Evolutionary conservation across 1,140 invertebrate species (phyloP).

Genomic region (Pseudomyrmex sp.): DNA sequence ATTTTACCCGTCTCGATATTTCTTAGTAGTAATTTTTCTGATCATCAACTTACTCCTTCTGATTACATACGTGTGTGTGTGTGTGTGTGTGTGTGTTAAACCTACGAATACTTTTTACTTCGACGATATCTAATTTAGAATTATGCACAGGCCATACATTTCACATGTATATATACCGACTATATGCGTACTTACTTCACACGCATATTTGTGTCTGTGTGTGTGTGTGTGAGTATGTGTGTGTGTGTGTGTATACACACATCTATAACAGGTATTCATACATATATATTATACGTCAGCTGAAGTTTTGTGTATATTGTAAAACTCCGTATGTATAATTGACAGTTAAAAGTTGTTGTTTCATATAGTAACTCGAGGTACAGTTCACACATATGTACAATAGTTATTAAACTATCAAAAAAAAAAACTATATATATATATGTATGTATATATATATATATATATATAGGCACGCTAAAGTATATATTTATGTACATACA

Average conservation of each 20-base stretch:
- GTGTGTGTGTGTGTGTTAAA: neutral
- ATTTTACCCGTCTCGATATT: conserved; percentile 62
- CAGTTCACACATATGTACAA: conserved; percentile 65
- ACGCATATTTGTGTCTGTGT: neutral
- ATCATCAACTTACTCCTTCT: neutral
- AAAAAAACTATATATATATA: conserved; percentile 63
- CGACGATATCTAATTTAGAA: conserved; percentile 75
- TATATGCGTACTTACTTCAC: conserved; percentile 41
- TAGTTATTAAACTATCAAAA: conserved; percentile 65
- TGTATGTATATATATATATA: neutral
- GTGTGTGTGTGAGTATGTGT: no score
- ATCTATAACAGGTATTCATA: conserved; percentile 4
- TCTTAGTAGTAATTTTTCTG: neutral
- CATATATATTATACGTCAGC: conserved; percentile 33
- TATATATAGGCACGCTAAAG: conserved; percentile 62
- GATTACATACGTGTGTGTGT: conserved; percentile 31
- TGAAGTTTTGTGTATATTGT: conserved; percentile 67
- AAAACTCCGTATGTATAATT: conserved; percentile 71
- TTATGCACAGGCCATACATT: conserved; percentile 73
- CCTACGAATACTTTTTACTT: conserved; percentile 66
- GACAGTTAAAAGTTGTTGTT: conserved; percentile 66
- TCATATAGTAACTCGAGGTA: conserved; percentile 65
- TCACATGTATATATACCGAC: conserved; percentile 61
- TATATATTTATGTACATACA: conserved; percentile 53
- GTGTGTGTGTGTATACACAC: neutral